Evolutionary conservation across 1,140 invertebrate genomes (phyloP), one percentile per base, ranked within the genome.

Genomic region (Panagrolaimus sp.): DNA sequence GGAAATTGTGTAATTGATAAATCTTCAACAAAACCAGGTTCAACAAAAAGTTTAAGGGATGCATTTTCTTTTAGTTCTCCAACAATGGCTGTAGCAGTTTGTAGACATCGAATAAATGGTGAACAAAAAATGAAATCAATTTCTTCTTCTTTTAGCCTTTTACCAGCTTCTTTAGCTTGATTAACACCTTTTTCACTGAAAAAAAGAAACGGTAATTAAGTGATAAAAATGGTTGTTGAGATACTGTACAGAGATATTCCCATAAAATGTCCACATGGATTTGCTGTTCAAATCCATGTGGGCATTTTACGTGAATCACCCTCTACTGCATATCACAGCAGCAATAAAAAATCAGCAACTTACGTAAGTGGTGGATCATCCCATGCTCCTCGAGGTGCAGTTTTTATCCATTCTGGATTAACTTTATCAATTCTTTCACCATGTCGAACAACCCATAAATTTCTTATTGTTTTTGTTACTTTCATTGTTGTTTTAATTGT

Each of bases 371-470:
- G 64, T 11, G 78, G 78, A 67, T 79, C 78, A 66, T 79, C 78
- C 80, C 79, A 82, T 25, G 75, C 67, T 8, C 75, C 74, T 48
- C 79, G 67, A 14, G 80, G 74, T 0, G 72, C 63, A 9, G n/a
- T 78, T 46, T 71, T 45, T 9, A 61, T 63, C 79, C 78, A 81
- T 13, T 62, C 45, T 20, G 72, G 64, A 51, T 79, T 70, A 13
- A 79, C 69, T 63, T 79, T 80, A 66, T 79, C 78, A 16, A 80
- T 72, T 14, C 78, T 72, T 64, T 79, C 79, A 38, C 78, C 78
- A 71, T 79, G 78, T 31, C 78, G 71, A 23, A 81, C 74, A 46
- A 82, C 63, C 74, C 72, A 79, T 38, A 38, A 38, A 38, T 38
- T 38, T 38, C 31, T 38, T 4, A 38, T 38, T 4, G 31, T 38